phyloP scores from a whole-genome alignment of 2,797 vertebrate genomes.

The Sebastes umbrosus region DNA sequence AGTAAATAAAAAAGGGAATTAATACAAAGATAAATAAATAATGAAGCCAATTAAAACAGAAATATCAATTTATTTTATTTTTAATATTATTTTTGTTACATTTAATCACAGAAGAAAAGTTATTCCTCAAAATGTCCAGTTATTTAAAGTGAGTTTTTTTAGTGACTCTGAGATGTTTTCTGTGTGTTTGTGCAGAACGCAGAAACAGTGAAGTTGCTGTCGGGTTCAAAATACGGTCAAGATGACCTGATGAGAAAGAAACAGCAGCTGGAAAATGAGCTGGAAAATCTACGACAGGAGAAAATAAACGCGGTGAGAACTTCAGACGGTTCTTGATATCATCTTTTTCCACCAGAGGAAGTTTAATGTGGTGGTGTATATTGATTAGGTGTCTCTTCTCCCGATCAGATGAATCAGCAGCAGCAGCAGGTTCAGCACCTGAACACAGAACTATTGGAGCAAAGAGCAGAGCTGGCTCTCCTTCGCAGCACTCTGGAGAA shows the following conservation, averaged over 20 bases:
- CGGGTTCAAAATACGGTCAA: conserved; percentile 46
- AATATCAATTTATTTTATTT: no score
- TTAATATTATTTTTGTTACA: no score
- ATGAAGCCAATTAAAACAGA: no score
- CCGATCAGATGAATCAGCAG: conserved; percentile 83
- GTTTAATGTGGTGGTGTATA: not conserved
- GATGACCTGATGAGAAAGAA: conserved; percentile 58
- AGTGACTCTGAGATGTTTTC: not conserved
- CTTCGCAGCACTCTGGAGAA: conserved; percentile 62
- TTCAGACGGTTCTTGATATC: rapidly evolving
- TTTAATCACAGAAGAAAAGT: not conserved
- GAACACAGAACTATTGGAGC: conserved; percentile 83
- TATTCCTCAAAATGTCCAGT: not conserved
- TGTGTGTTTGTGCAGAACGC: conserved; percentile 65
- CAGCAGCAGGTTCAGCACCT: conserved; percentile 83
- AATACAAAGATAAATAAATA: no score
- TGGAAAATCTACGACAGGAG: conserved; percentile 62
- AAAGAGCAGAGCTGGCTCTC: conserved; percentile 58
- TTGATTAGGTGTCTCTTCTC: not conserved
- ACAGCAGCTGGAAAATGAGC: conserved; percentile 58
- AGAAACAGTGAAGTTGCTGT: conserved; percentile 63
- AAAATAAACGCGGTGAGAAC: conserved; percentile 49
- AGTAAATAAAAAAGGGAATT: no score
- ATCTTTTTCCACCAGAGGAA: not conserved
- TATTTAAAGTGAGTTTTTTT: not conserved